These are phyloP conservation scores for Taenioides sp. DNA, from an alignment of 2,797 vertebrate genomes.

Conservation along the genomic window DNA sequence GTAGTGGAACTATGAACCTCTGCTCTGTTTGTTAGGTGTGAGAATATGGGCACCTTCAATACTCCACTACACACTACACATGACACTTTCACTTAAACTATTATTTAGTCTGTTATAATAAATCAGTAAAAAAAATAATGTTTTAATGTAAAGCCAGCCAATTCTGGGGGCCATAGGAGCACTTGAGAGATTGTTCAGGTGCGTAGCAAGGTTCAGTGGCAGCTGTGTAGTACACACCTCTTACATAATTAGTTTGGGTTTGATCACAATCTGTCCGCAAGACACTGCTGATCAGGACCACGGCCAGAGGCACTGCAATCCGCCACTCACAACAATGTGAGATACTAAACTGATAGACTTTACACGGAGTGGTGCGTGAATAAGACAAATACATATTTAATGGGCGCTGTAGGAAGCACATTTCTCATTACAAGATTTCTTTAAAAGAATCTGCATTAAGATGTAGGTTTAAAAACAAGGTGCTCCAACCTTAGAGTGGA, in stretches of 20 bases:
- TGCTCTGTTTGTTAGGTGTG: conserved; percentile 22
- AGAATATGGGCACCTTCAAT: conserved; percentile 10
- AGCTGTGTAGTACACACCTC: not conserved
- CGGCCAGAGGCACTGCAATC: conserved; percentile 1
- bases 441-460: not conserved
- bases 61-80: not conserved
- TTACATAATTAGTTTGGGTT: conserved; percentile 4
- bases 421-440: not conserved
- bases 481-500: conserved; percentile 8
- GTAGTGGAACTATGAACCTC: conserved; percentile 59
- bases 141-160: not conserved
- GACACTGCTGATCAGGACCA: not conserved
- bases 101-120: not conserved
- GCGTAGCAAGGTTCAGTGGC: not conserved
- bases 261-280: conserved; percentile 7
- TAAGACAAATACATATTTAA: not conserved
- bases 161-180: not conserved
- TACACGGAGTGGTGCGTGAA: not conserved
- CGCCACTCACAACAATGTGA: not conserved
- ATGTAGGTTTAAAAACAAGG: not conserved
- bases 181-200: not conserved
- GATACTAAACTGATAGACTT: not conserved
- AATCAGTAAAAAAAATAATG: not conserved
- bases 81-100: not conserved
- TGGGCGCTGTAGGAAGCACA: too few species aligned